Evolutionary conservation across 2,888 invertebrate species (phyloP), one percentile per base, ranked within the genome.

Genomic region (Nemapogon koenigi): DNA sequence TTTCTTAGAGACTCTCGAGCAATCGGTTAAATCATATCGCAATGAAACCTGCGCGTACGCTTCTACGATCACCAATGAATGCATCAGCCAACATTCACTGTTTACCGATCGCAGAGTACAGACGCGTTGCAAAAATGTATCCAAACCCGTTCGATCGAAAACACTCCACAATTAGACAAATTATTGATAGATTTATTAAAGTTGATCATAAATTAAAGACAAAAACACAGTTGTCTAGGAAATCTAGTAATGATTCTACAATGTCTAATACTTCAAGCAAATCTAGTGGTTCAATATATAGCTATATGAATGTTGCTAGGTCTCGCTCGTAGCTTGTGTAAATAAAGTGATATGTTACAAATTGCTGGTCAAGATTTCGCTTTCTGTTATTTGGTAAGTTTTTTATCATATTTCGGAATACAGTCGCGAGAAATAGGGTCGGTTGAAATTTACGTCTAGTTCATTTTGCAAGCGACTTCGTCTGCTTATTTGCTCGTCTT

Each of bases 131-230:
- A n/a, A n/a, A n/a, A 47, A 85, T 86, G 86, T 86, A 83, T 62
- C 86, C 86, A 15, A 87, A 87, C 57, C 86, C 86, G 48, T 85
- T 86, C 59, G 85, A 86, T 50, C 79, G 87, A 56, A 86, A 86
- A 55, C 86, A 87, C 62, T 85, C 85, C 42, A 85, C 85, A 30
- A 86, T 87, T 50, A 79, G 86, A 42, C 86, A 86, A 60, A 81
- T 86, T 49, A 60, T 86, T 49, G 87, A 86, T 51, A 78, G 81
- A 40, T 59, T 86, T 41, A 63, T 86, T 47, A 81, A 78, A 38
- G 67, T 72, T 38, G 75, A 78, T n/a, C 59, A 49, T 43, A 55
- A 69, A 2, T 69, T 65, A 48, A 71, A 76, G 47, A 59, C 58
- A 32, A 66, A 57, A 55, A n/a, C n/a, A n/a, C n/a, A n/a, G 1